Conservation (phyloP, 2,113 vertebrate species). For the Bagarius yarrelli region DNA sequence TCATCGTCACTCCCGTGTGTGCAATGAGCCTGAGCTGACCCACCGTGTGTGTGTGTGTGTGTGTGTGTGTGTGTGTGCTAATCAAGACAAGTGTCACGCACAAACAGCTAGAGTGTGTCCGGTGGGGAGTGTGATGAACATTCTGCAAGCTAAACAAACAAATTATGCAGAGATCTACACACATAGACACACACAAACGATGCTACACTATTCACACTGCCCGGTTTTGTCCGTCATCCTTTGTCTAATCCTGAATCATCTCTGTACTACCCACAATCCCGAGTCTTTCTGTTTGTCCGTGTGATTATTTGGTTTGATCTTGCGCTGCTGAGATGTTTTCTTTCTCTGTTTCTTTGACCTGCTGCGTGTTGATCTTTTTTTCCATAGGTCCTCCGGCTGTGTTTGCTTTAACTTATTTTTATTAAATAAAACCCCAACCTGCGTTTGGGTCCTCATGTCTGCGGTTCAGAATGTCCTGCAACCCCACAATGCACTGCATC, state of each 20-base stretch:
- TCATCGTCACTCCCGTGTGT: neutral
- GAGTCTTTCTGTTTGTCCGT: neutral
- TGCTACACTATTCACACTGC: neutral
- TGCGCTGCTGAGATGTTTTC: neutral
- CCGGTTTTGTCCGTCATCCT: neutral
- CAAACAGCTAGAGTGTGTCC: neutral
- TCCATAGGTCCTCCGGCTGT: neutral
- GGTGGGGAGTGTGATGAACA: slow-evolving; percentile 71
- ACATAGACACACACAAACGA: neutral
- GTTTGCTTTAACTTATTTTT: neutral
- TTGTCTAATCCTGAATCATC: neutral
- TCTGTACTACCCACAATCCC: slow-evolving; percentile 1
- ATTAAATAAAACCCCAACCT: neutral
- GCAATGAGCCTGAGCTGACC: slow-evolving; percentile 26
- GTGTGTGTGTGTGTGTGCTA: slow-evolving; percentile 25
- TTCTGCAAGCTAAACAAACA: slow-evolving; percentile 73
- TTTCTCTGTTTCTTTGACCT: neutral
- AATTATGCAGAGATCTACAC: slow-evolving; percentile 55
- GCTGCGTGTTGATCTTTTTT: neutral
- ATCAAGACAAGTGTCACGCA: slow-evolving; percentile 22
- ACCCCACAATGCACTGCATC: neutral
- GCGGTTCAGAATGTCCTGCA: neutral
- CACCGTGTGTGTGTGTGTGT: neutral
- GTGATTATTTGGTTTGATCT: neutral
- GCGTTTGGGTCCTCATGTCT: neutral